These are phyloP conservation scores for Lycodopsis pacificus DNA, from an alignment of 2,797 vertebrate species.

Conservation along the genomic window DNA sequence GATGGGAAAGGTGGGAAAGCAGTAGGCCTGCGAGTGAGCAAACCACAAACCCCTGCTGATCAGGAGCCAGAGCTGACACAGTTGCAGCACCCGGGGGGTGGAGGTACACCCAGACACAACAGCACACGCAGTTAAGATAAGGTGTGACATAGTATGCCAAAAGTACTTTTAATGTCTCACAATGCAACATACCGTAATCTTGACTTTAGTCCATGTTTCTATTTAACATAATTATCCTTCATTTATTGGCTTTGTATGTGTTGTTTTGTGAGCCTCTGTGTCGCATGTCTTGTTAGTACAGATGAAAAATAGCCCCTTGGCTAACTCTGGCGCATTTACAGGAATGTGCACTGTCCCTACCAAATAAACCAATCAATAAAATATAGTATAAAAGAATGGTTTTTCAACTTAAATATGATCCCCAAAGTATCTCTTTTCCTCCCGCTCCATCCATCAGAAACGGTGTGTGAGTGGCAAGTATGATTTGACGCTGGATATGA, in stretches of 20 bases:
- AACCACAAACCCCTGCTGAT: constrained; percentile 33
- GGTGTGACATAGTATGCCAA: neutral
- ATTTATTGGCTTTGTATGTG: too few species aligned
- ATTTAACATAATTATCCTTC: too few species aligned
- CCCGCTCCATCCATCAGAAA: too few species aligned
- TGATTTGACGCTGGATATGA: neutral
- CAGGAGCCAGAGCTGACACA: constrained; percentile 34
- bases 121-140: constrained; percentile 2
- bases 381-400: too few species aligned
- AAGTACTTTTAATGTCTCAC: neutral
- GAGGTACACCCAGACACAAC: neutral
- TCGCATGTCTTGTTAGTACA: too few species aligned
- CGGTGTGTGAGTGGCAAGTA: neutral
- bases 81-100: neutral
- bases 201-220: too few species aligned
- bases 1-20: constrained; percentile 23
- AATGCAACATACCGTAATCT: too few species aligned
- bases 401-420: neutral
- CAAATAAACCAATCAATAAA: too few species aligned
- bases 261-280: too few species aligned
- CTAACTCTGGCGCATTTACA: too few species aligned
- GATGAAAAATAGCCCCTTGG: too few species aligned
- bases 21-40: constrained; percentile 14
- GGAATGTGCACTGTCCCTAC: too few species aligned
- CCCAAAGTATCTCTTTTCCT: neutral